A percentile compares a stretch with the other conserved stretches of the same genome.
Evolutionary conservation across 2,888 invertebrate genomes (phyloP).

Genomic region (Zaprionus bogoriensis): DNA sequence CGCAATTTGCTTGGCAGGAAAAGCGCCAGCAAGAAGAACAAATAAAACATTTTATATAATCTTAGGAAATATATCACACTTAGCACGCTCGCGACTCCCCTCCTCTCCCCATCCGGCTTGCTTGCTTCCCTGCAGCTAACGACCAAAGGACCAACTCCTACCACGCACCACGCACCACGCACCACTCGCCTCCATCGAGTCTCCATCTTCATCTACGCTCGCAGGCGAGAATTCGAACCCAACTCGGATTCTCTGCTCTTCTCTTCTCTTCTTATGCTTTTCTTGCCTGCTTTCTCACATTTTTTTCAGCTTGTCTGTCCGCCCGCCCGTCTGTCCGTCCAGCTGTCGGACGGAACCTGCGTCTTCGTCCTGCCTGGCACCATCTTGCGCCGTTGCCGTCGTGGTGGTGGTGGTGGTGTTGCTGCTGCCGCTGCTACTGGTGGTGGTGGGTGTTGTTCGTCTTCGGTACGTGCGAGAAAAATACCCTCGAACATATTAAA

Average conservation of each 20-base stretch:
- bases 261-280: too few relatives aligned
- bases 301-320: slow-evolving; percentile 6
- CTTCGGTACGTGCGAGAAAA: slow-evolving; percentile 78
- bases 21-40: slow-evolving; percentile 67
- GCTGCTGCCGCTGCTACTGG: slow-evolving; percentile 31
- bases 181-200: slow-evolving; percentile 10
- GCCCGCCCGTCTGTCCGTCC: slow-evolving; percentile 53
- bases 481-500: slow-evolving; percentile 81
- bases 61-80: slow-evolving; percentile 83
- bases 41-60: slow-evolving; percentile 83
- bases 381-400: slow-evolving; percentile 61
- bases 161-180: too few relatives aligned
- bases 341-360: slow-evolving; percentile 47
- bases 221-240: slow-evolving; percentile 47
- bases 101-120: too few relatives aligned
- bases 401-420: slow-evolving; percentile 37
- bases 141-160: too few relatives aligned
- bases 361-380: slow-evolving; percentile 52
- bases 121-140: too few relatives aligned
- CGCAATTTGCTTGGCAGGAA: slow-evolving; percentile 73
- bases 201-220: slow-evolving; percentile 47
- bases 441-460: slow-evolving; percentile 76
- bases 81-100: slow-evolving; percentile 71
- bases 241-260: slow-evolving; percentile 43
- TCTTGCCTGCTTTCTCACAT: slow-evolving; percentile 27